These are phyloP conservation scores for Herminia tarsipennalis DNA, from an alignment of 2,888 invertebrate species.

Conservation along the genomic window DNA sequence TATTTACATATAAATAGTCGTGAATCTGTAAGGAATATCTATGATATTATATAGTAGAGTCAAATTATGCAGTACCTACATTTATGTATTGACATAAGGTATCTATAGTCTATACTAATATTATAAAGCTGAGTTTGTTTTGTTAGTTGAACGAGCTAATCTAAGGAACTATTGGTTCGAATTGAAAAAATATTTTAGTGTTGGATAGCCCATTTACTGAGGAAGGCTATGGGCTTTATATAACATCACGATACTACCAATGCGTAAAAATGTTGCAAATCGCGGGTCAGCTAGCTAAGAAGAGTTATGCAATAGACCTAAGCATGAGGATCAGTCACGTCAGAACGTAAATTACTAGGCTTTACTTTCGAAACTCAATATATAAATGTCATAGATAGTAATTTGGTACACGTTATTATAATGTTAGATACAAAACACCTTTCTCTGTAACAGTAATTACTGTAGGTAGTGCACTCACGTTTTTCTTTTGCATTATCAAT, in stretches of 20 bases:
- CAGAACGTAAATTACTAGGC: slow-evolving; percentile 63
- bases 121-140: too few relatives aligned
- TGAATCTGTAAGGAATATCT: neutral
- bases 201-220: too few relatives aligned
- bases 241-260: too few relatives aligned
- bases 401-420: slow-evolving; percentile 70
- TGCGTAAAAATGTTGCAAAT: too few relatives aligned
- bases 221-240: too few relatives aligned
- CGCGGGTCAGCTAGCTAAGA: too few relatives aligned
- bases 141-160: too few relatives aligned
- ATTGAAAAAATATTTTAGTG: too few relatives aligned
- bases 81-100: too few relatives aligned
- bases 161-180: too few relatives aligned
- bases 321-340: slow-evolving; percentile 62
- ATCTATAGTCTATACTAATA: too few relatives aligned
- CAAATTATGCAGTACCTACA: too few relatives aligned
- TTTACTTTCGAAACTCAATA: slow-evolving; percentile 73
- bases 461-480: slow-evolving; percentile 62
- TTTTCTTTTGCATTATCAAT: slow-evolving; percentile 70
- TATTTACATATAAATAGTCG: neutral
- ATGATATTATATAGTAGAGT: slow-evolving; percentile 2
- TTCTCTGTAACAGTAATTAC: slow-evolving; percentile 74
- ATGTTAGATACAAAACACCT: slow-evolving; percentile 68
- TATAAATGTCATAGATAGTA: slow-evolving; percentile 75
- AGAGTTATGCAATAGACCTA: slow-evolving; percentile 42